Conservation (phyloP, 2,797 vertebrate genomes). For the Sebastiscus albofasciatus region DNA sequence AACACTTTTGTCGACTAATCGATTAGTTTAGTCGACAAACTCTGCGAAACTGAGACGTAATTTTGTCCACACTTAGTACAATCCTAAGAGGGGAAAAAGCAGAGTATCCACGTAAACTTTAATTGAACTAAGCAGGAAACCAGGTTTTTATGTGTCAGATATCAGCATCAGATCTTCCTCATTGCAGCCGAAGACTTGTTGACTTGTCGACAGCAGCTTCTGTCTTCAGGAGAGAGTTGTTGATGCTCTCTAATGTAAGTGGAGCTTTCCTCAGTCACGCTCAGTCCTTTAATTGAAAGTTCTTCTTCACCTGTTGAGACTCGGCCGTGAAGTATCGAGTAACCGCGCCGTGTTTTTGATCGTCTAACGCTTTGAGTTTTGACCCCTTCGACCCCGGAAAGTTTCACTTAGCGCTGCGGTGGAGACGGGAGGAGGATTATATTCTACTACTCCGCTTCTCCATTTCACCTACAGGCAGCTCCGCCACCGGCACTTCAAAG, state of each 20-base stretch:
- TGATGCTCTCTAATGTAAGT: not conserved
- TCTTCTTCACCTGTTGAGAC: constrained; percentile 29
- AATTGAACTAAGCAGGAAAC: not conserved
- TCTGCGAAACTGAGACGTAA: too few relatives aligned
- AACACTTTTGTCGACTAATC: too few relatives aligned
- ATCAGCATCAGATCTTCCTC: not conserved
- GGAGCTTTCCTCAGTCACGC: not conserved
- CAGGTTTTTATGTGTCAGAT: not conserved
- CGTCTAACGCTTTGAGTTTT: not conserved
- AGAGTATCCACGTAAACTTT: not conserved
- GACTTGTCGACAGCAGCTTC: not conserved
- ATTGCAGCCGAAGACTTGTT: not conserved
- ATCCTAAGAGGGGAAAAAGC: not conserved
- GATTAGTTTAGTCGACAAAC: too few relatives aligned
- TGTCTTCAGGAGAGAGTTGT: not conserved
- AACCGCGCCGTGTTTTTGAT: not conserved
- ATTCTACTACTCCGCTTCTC: not conserved
- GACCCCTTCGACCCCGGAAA: constrained; percentile 44
- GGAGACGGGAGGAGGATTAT: not conserved
- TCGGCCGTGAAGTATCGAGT: not conserved
- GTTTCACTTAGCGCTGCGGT: constrained; percentile 26
- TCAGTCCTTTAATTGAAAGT: constrained; percentile 27
- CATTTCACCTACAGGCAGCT: not conserved
- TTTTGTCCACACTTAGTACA: too few relatives aligned
- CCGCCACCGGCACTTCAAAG: not conserved